phyloP scores from a whole-genome alignment of 2,888 invertebrate genomes.

The Dynastes tityus region DNA sequence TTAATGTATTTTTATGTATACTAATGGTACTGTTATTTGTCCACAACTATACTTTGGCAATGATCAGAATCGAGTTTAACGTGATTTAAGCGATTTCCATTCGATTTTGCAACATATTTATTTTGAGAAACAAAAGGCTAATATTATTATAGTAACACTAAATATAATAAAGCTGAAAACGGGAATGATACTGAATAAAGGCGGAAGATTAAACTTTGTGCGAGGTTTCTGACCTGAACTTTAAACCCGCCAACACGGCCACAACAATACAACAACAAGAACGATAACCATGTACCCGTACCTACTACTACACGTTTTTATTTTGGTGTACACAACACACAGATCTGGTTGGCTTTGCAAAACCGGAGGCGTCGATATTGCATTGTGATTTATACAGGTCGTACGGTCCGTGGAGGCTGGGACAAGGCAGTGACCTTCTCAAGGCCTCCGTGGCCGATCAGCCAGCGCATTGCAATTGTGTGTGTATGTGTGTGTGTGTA shows the following conservation, averaged over 20 bases:
- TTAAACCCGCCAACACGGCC: conserved; percentile 52
- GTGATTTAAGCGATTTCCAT: too few relatives aligned
- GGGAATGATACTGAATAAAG: conserved; percentile 22
- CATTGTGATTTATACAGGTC: conserved; percentile 64
- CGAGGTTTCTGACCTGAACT: conserved; percentile 52
- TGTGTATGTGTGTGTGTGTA: conserved; percentile 18
- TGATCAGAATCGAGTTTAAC: too few relatives aligned
- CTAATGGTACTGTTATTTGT: too few relatives aligned
- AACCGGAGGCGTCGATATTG: conserved; percentile 64
- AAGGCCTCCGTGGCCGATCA: conserved; percentile 63
- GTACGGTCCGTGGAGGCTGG: conserved; percentile 61
- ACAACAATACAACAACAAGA: conserved; percentile 47
- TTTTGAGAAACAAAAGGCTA: not conserved
- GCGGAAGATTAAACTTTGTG: conserved; percentile 49
- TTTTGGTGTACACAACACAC: conserved; percentile 39
- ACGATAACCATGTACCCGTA: conserved; percentile 41
- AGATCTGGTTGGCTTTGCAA: conserved; percentile 59
- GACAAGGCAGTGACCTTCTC: conserved; percentile 69
- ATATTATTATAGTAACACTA: not conserved
- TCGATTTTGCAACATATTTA: too few relatives aligned
- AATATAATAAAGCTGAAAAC: conserved; percentile 12
- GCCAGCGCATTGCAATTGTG: conserved; percentile 32
- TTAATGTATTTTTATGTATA: too few relatives aligned
- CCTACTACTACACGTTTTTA: conserved; percentile 28
- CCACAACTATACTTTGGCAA: too few relatives aligned